Evolutionary conservation across 2,113 vertebrate genomes (phyloP).

Genomic region (Mola mola): DNA sequence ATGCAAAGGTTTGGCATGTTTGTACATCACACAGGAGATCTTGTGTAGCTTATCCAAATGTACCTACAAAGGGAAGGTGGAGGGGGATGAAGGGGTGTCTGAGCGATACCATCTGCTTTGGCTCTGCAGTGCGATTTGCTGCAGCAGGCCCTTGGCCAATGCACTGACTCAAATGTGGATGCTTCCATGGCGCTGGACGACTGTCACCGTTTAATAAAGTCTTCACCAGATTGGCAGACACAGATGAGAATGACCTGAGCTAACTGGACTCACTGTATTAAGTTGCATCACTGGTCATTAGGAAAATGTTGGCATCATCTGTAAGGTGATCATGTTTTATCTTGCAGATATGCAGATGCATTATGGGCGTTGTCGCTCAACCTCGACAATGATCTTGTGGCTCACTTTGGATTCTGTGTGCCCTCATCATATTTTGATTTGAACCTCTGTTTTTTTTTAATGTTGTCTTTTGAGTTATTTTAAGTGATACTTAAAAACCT

Average conservation of each 20-base stretch:
- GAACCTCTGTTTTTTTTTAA: no score
- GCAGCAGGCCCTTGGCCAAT: conserved; percentile 16
- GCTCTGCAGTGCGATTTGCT: conserved; percentile 30
- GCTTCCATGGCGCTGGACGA: not conserved
- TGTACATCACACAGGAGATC: conserved; percentile 61
- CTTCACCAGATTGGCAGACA: conserved; percentile 14
- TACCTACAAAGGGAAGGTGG: conserved; percentile 21
- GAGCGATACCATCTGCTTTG: conserved; percentile 77
- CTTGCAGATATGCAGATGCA: no score
- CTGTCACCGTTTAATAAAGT: conserved; percentile 19
- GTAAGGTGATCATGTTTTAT: no score
- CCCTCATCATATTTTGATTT: no score
- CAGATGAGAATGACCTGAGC: conserved; percentile 3
- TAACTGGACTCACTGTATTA: no score
- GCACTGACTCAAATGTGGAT: conserved; percentile 21
- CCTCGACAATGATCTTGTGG: no score
- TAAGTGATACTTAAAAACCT: no score
- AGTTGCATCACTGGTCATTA: no score
- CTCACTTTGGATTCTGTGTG: no score
- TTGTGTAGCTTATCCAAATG: conserved; percentile 65
- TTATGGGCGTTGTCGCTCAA: no score
- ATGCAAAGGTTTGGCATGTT: conserved; percentile 37
- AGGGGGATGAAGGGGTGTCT: conserved; percentile 11
- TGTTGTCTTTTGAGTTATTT: no score
- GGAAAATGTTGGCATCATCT: no score